Conservation (phyloP, 2,888 invertebrate species). For the Apamea monoglypha region DNA sequence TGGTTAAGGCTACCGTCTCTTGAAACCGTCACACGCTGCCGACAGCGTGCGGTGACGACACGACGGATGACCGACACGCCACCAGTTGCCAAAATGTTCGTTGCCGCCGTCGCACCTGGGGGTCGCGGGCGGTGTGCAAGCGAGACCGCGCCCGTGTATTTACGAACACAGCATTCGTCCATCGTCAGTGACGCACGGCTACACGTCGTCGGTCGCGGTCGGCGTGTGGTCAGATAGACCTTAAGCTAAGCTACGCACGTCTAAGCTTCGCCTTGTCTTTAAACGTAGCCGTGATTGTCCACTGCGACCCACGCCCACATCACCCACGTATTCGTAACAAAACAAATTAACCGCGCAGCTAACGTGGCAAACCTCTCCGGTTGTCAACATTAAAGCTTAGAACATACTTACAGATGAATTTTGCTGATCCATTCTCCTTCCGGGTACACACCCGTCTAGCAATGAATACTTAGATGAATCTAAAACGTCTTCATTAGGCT, state of each 20-base stretch:
- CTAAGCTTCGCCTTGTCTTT: neutral
- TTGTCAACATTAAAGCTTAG: neutral
- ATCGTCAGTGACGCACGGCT: no score
- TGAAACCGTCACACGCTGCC: neutral
- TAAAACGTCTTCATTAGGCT: neutral
- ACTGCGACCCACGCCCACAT: neutral
- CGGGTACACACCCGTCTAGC: neutral
- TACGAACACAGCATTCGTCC: no score
- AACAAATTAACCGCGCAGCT: neutral
- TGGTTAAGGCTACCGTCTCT: neutral
- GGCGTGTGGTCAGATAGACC: no score
- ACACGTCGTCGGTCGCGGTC: no score
- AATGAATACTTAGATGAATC: neutral
- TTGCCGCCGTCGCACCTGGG: no score
- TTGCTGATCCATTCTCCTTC: constrained; percentile 18
- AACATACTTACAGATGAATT: constrained; percentile 32
- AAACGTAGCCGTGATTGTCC: neutral
- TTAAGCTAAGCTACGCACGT: neutral
- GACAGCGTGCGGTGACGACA: neutral
- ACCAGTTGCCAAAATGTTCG: no score
- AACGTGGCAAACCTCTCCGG: neutral
- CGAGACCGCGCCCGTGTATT: no score
- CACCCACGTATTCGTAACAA: neutral
- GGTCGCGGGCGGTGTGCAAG: no score
- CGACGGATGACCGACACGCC: neutral